These are phyloP conservation scores for Bagarius yarrelli DNA, from an alignment of 2,113 vertebrate species.

Conservation along the genomic window DNA sequence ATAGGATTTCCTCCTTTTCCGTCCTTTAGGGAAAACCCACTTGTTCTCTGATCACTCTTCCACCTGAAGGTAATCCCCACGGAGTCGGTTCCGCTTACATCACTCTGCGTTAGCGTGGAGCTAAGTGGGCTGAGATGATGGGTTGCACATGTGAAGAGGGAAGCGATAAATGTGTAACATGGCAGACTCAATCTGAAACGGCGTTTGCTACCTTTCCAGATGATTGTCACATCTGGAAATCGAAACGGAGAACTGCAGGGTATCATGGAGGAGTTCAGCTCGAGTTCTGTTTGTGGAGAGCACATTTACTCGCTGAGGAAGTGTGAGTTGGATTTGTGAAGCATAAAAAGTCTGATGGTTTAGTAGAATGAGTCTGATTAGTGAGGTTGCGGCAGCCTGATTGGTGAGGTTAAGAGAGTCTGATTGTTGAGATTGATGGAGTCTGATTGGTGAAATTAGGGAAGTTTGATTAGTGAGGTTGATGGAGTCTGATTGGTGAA, in stretches of 20 bases:
- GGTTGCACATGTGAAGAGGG: slow-evolving; percentile 23
- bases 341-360: background rate
- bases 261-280: background rate
- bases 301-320: background rate
- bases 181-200: background rate
- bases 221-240: background rate
- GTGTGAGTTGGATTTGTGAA: background rate
- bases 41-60: background rate
- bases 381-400: background rate
- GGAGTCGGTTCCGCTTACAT: background rate
- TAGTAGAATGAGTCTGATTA: background rate
- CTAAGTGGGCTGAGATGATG: slow-evolving; percentile 1
- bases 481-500: background rate
- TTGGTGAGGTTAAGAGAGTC: background rate
- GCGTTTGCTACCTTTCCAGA: background rate
- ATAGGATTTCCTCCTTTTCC: background rate
- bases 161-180: slow-evolving; percentile 8
- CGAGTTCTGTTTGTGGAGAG: too few species aligned
- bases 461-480: too few species aligned
- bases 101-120: background rate
- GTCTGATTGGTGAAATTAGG: background rate
- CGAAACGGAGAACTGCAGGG: background rate
- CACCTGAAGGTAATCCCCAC: slow-evolving; percentile 10
- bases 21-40: background rate
- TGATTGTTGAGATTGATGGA: background rate